Evolutionary conservation across 1,140 invertebrate species (phyloP).

Genomic region (Linepithema humile): DNA sequence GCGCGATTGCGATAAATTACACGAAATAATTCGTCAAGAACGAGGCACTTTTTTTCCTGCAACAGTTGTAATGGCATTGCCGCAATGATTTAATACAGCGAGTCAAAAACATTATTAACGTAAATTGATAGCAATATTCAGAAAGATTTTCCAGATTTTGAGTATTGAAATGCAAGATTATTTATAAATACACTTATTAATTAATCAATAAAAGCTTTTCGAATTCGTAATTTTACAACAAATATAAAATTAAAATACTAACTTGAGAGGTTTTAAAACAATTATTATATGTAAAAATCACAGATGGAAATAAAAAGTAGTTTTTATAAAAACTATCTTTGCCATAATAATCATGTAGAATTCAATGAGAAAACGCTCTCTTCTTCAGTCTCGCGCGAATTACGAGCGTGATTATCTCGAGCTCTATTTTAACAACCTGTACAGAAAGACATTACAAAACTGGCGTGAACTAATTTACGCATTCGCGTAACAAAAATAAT

Average conservation of each 20-base stretch:
- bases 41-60: neutral
- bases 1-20: slow-evolving; percentile 47
- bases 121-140: neutral
- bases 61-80: neutral
- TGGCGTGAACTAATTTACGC: slow-evolving; percentile 25
- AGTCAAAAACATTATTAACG: neutral
- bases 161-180: neutral
- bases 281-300: too few species aligned
- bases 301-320: neutral
- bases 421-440: slow-evolving; percentile 27
- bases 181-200: neutral
- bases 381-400: slow-evolving; percentile 3
- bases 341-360: slow-evolving; percentile 20
- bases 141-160: neutral
- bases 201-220: neutral
- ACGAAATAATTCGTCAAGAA: slow-evolving; percentile 33
- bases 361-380: neutral
- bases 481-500: slow-evolving; percentile 56
- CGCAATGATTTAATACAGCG: neutral
- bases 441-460: neutral
- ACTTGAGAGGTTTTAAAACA: too few species aligned
- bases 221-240: too few species aligned
- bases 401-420: slow-evolving; percentile 36
- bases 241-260: too few species aligned
- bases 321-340: slow-evolving; percentile 20